phyloP scores from a whole-genome alignment of 1,140 invertebrate species.

The Philaenus spumarius region DNA sequence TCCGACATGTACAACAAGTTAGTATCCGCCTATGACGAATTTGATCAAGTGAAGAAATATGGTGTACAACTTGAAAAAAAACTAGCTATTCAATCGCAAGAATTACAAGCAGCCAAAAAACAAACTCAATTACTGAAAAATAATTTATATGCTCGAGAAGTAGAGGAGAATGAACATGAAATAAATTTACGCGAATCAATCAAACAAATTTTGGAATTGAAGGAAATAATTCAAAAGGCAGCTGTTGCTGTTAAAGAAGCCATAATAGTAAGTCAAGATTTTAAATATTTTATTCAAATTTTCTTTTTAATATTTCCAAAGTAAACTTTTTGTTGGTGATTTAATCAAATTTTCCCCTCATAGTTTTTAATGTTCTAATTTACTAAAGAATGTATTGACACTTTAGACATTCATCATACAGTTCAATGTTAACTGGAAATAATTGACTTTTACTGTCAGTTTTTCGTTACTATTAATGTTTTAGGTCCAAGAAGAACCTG shows the following conservation, averaged over 20 bases:
- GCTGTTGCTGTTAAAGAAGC: not conserved
- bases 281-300: no score
- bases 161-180: slow-evolving; percentile 7
- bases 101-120: not conserved
- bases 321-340: no score
- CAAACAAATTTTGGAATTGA: not conserved
- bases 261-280: slow-evolving; percentile 6
- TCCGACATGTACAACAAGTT: not conserved
- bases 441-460: no score
- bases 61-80: not conserved
- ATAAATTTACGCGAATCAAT: not conserved
- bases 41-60: not conserved
- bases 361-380: no score
- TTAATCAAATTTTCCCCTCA: no score
- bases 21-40: not conserved
- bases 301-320: no score
- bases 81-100: not conserved
- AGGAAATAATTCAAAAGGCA: slow-evolving; percentile 5
- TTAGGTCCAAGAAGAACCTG: slow-evolving; percentile 13
- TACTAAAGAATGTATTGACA: no score
- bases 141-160: not conserved
- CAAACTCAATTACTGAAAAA: slow-evolving; percentile 25
- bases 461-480: no score
- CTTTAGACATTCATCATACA: no score
- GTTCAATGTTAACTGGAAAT: no score